phyloP scores from a whole-genome alignment of 1,140 invertebrate species.

The Zelostemma sp. region DNA sequence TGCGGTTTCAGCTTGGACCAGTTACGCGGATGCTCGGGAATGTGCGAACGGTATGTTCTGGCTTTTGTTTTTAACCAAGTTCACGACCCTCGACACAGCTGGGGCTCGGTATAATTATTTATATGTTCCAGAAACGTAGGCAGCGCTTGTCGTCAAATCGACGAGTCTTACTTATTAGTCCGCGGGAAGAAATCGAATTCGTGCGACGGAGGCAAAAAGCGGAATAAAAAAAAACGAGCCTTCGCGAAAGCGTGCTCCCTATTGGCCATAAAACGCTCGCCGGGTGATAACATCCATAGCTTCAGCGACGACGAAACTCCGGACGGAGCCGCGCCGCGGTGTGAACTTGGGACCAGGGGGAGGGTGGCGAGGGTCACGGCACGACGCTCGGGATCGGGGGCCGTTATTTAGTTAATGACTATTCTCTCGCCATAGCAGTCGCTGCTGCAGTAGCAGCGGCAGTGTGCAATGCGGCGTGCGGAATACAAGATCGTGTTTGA shows the following conservation, averaged over 20 bases:
- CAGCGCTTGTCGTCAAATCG: too few relatives aligned
- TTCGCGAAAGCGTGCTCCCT: conserved; percentile 42
- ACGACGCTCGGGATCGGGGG: conserved; percentile 20
- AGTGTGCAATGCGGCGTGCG: conserved; percentile 33
- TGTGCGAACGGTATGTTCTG: conserved; percentile 29
- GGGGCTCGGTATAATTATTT: background rate
- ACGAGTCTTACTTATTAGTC: background rate
- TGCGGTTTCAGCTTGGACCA: conserved; percentile 22
- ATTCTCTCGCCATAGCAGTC: conserved; percentile 52
- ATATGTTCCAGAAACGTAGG: background rate
- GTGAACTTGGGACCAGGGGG: conserved; percentile 15
- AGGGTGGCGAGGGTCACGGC: background rate
- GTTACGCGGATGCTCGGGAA: conserved; percentile 30
- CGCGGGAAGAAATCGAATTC: conserved; percentile 6
- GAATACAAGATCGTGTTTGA: conserved; percentile 64
- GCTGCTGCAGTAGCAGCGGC: too few relatives aligned
- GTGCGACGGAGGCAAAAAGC: conserved; percentile 21
- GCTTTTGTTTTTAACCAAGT: conserved; percentile 32
- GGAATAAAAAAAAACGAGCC: conserved; percentile 17
- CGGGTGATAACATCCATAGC: conserved; percentile 50
- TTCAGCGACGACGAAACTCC: too few relatives aligned
- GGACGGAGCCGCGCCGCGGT: conserved; percentile 13
- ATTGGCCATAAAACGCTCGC: conserved; percentile 45
- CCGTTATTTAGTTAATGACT: conserved; percentile 63
- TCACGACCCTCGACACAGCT: conserved; percentile 31